A percentile compares a stretch with the other conserved stretches of the same genome.
phyloP scores from a whole-genome alignment of 2,113 vertebrate genomes.

The Paramisgurnus dabryanus region DNA sequence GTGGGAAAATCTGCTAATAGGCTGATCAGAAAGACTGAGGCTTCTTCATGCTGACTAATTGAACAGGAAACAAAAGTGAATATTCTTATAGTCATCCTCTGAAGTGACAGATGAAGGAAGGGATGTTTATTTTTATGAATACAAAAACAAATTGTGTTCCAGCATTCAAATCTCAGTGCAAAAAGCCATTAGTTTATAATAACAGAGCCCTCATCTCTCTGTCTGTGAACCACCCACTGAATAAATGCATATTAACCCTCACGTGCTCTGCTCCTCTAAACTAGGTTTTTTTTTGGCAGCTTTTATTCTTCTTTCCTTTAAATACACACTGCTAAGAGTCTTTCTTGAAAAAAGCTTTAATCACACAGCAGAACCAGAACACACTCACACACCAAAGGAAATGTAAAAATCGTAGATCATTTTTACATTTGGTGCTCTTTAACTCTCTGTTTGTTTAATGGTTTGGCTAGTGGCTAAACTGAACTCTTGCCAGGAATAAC shows the following conservation, averaged over 20 bases:
- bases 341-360: slow-evolving; percentile 26
- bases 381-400: no score
- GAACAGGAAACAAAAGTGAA: slow-evolving; percentile 56
- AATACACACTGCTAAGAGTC: not conserved
- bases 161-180: slow-evolving; percentile 12
- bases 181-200: slow-evolving; percentile 31
- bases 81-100: slow-evolving; percentile 49
- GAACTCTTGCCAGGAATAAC: no score
- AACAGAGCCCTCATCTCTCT: slow-evolving; percentile 26
- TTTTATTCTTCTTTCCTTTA: slow-evolving; percentile 15
- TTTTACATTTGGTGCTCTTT: no score
- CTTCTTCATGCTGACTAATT: slow-evolving; percentile 53
- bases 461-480: no score
- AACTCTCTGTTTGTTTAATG: no score
- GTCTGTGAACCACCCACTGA: slow-evolving; percentile 21
- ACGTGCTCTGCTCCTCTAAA: not conserved
- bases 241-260: slow-evolving; percentile 44
- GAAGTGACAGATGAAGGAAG: slow-evolving; percentile 39
- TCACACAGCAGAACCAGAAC: not conserved
- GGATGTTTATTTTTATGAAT: slow-evolving; percentile 43
- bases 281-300: not conserved
- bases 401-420: no score
- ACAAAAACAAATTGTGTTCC: slow-evolving; percentile 24
- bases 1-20: slow-evolving; percentile 44
- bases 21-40: slow-evolving; percentile 49